phyloP scores from a whole-genome alignment of 2,888 invertebrate genomes.

The Mythimna vitellina region DNA sequence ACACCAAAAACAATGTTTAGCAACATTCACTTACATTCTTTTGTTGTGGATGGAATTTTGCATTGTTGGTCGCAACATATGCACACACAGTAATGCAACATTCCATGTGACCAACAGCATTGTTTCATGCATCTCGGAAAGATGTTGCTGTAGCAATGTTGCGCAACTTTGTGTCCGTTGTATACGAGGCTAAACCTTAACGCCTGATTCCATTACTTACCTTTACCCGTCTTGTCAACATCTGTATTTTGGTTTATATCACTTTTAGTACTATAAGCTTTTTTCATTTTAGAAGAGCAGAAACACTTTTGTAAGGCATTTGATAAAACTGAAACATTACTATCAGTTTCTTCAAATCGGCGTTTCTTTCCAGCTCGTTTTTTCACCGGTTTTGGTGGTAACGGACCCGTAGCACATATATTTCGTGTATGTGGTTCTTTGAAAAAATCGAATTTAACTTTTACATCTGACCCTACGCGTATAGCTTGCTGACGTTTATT shows the following conservation, averaged over 20 bases:
- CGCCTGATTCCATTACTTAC: conserved; percentile 15
- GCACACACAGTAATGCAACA: background rate
- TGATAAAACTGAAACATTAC: background rate
- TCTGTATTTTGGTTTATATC: conserved; percentile 4
- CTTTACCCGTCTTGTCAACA: background rate
- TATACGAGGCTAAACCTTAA: background rate
- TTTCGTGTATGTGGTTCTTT: conserved; percentile 43
- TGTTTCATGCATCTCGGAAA: too few relatives aligned
- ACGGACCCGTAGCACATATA: background rate
- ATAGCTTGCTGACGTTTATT: conserved; percentile 24
- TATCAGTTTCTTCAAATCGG: background rate
- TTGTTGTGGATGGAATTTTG: background rate
- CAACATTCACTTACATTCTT: background rate
- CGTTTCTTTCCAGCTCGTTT: background rate
- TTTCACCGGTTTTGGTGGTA: background rate
- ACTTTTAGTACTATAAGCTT: conserved; percentile 4
- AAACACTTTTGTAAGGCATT: conserved; percentile 10
- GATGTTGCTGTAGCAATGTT: background rate
- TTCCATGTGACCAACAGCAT: background rate
- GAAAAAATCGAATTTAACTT: conserved; percentile 63
- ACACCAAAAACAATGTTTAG: background rate
- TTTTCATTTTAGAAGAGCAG: conserved; percentile 7
- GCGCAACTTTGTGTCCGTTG: background rate
- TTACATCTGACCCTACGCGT: conserved; percentile 62
- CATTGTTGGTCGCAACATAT: too few relatives aligned